Evolutionary conservation across 2,113 vertebrate genomes (phyloP), one percentile per base, ranked within the genome.

Genomic region (Sinocyclocheilus rhinocerous): DNA sequence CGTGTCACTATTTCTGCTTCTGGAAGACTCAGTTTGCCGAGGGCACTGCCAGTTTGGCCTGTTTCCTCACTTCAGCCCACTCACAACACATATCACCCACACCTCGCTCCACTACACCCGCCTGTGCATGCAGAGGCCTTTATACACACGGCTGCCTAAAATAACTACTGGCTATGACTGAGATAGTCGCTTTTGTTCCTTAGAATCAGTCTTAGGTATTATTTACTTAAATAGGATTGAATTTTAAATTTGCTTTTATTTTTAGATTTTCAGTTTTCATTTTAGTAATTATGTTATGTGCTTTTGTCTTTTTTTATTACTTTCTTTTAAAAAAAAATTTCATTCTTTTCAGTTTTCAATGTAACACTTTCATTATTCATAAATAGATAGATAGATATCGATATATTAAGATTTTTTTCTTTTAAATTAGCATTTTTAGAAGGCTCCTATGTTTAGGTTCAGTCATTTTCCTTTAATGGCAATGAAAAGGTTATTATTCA

Each of bases 1-100:
- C 8, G 36, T 76, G 85, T 61, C 76, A 65, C 63, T 70, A 61
- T 20, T 76, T 89, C n/a, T 76, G 33, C 79, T 8, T 88, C 84
- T 80, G 70, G 70, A 81, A 76, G 59, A 50, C 59, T 76, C 18
- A 24, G 52, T 57, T 42, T 72, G 55, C 80, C 48, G 24, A 70
- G 59, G 57, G 33, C 52, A 22, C 48, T 88, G 72, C n/a, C 70
- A 85, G 26, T 55, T 61, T 87, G 55, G 83, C 82, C 26, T 42
- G 39, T 73, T 83, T 87, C 57, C 59, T 81, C 48, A 80, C 29
- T 50, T 33, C 55, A 70, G 8, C 22, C 76, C 76, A 65, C 10
- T n/a, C 59, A 29, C 4, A 15, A 18, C 84, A 33, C 45, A 16
- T 18, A 33, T 36, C 73, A 39, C 59, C n/a, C 20, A 36, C 78